Evolutionary conservation across 92 coral and sea anemone species (phyloP), one percentile per base, ranked within the genome.

Genomic region (Epizoanthus illoricatus): DNA sequence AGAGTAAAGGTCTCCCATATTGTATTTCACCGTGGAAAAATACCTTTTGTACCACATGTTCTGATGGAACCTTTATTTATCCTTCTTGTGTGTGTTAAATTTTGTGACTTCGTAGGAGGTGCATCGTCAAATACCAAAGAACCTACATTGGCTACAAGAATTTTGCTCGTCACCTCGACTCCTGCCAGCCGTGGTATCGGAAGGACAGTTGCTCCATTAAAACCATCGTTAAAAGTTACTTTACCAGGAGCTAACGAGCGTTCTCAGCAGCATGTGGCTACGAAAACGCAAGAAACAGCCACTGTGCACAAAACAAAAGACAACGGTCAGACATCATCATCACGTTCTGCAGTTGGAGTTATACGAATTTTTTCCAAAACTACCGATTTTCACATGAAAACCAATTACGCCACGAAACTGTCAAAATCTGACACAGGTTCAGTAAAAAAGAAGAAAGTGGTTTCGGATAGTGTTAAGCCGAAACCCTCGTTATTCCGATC

Each of bases 31-130:
- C 61, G 64, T 78, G 82, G 42, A 57, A 76, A 72, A 78, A 78
- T 78, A 63, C 21, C 82, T 4, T 70, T 78, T 63, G 24, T 40
- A 61, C 59, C 81, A 42, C 69, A 76, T 60, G 64, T 78, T 21
- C 79, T 61, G 82, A 78, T 78, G 82, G 71, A 57, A 64, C 3
- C 71, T 19, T 78, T 78, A 78, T 78, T 78, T 78, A 78, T 78
- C 24, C 82, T 78, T 78, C 82, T 78, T 78, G 82, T 78, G 82
- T 78, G 43, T 78, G 71, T 78, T 78, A 33, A 78, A 78, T 78
- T 78, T 78, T 78, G 82, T 78, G 67, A 78, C 82, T 58, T 78
- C 71, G 82, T 54, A 78, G 82, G 82, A 41, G 82, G 71, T 63
- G 82, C 42, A 28, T 9, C 82, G 3, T 45, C 71, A 63, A 43